A percentile compares a stretch with the other conserved stretches of the same genome.
Evolutionary conservation across 2,888 invertebrate genomes (phyloP).

Genomic region (Maniola hyperantus): DNA sequence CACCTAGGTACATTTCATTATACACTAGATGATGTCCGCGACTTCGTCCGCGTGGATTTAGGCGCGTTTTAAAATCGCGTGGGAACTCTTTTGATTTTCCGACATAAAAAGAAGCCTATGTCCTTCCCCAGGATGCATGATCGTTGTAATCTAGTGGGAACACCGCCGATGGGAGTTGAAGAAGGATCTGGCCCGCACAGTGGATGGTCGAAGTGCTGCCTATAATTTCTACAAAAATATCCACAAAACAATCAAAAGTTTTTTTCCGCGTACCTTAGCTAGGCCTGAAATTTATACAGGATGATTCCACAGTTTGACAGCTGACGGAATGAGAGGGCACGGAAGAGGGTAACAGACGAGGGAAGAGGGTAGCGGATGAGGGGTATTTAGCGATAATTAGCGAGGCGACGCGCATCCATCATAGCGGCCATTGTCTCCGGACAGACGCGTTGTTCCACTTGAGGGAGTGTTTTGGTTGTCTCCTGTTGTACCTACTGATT

Average conservation of each 20-base stretch:
- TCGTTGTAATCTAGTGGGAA: too few relatives aligned
- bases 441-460: constrained; percentile 27
- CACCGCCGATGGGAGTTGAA: too few relatives aligned
- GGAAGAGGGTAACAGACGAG: neutral
- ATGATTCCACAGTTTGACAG: constrained; percentile 30
- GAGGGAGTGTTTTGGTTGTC: constrained; percentile 2
- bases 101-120: too few relatives aligned
- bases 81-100: too few relatives aligned
- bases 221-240: too few relatives aligned
- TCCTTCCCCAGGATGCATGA: too few relatives aligned
- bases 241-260: neutral
- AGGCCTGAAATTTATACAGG: constrained; percentile 25
- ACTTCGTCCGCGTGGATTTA: too few relatives aligned
- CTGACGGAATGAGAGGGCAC: constrained; percentile 26
- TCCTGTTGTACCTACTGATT: neutral
- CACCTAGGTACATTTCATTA: neutral
- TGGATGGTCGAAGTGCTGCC: too few relatives aligned
- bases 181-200: too few relatives aligned
- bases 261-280: neutral
- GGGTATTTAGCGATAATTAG: constrained; percentile 44
- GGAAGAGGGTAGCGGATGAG: constrained; percentile 20
- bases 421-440: constrained; percentile 38
- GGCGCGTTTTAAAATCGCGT: too few relatives aligned
- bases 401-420: constrained; percentile 41
- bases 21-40: too few relatives aligned